Percentiles rank a stretch among this genome's conserved stretches.
phyloP scores from a whole-genome alignment of 2,113 vertebrate species.

The Lepidothrix coronata region DNA sequence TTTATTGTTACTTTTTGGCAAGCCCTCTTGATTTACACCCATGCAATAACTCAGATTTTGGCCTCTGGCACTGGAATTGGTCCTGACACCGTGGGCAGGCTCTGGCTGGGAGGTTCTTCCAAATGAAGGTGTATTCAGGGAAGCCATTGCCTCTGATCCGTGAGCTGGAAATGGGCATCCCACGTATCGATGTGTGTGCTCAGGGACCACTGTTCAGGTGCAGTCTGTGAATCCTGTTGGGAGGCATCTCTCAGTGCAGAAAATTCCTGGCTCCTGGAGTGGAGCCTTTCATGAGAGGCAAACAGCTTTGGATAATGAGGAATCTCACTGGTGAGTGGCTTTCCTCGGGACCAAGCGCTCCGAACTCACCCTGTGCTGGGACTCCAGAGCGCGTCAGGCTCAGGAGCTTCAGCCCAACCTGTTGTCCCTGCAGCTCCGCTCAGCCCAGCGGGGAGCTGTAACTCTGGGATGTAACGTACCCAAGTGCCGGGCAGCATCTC shows the following conservation, averaged over 20 bases:
- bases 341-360: neutral
- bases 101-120: neutral
- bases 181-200: fast-evolving
- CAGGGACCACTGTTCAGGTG: neutral
- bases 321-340: fast-evolving
- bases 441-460: fast-evolving
- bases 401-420: neutral
- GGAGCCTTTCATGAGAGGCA: neutral
- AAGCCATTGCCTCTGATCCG: neutral
- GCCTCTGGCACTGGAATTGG: neutral
- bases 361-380: neutral
- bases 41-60: neutral
- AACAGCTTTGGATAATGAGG: neutral
- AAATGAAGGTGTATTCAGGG: neutral
- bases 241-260: neutral
- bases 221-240: neutral
- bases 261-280: neutral
- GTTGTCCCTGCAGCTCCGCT: neutral
- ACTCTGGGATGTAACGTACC: fast-evolving
- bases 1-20: neutral
- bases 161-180: neutral
- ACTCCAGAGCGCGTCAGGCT: neutral
- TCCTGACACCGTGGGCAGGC: neutral
- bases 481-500: neutral
- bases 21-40: neutral